A percentile compares a stretch with the other conserved stretches of the same genome.
These are phyloP conservation scores for Hystrix cristata DNA, from an alignment of 2,113 vertebrate genomes.

Conservation along the genomic window DNA sequence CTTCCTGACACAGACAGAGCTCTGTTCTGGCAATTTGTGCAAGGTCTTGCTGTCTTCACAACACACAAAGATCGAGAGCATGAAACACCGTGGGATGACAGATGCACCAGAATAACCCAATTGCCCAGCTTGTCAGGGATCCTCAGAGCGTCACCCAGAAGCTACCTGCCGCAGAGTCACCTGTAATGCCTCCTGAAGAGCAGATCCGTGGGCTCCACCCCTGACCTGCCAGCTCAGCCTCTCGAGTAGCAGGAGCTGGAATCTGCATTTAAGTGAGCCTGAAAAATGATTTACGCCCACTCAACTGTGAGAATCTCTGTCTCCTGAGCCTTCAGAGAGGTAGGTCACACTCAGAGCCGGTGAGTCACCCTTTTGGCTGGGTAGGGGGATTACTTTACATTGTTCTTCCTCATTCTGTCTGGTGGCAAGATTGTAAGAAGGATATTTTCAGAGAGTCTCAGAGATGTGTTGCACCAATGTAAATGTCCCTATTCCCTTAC, in stretches of 20 bases:
- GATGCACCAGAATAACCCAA: not conserved
- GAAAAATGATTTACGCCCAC: too few species aligned
- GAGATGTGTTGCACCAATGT: too few species aligned
- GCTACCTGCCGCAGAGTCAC: not conserved
- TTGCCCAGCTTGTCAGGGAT: too few species aligned
- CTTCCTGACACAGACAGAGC: constrained; percentile 50
- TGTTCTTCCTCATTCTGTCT: not conserved
- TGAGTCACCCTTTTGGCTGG: not conserved
- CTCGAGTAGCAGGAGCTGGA: not conserved
- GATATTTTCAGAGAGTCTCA: not conserved
- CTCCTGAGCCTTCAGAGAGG: not conserved
- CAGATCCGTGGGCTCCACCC: not conserved
- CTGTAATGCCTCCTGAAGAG: not conserved
- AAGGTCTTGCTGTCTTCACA: not conserved
- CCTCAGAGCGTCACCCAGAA: not conserved
- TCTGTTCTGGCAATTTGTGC: constrained; percentile 28
- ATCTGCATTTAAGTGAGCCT: not conserved
- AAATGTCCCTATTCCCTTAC: not conserved
- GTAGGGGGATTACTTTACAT: not conserved
- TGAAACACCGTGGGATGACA: not conserved
- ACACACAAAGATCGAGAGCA: not conserved
- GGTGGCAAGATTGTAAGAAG: not conserved
- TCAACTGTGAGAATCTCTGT: not conserved
- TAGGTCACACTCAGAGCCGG: not conserved
- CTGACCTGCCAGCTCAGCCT: not conserved